These are phyloP conservation scores for Pithys albifrons DNA, from an alignment of 2,113 vertebrate genomes.

Conservation along the genomic window DNA sequence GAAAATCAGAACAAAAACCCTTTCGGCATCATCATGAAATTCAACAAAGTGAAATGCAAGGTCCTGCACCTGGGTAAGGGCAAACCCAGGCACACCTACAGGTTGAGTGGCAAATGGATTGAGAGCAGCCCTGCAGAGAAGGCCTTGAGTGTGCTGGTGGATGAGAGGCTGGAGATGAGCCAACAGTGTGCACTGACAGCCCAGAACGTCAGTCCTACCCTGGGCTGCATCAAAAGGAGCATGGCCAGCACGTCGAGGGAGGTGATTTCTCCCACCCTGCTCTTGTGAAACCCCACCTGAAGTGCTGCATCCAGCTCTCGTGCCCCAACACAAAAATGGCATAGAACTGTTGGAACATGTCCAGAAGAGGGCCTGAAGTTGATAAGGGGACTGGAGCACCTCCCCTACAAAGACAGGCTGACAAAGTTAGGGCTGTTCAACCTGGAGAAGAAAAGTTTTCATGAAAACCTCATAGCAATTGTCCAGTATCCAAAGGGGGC, in stretches of 20 bases:
- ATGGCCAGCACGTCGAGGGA: rapidly evolving
- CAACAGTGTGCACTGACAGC: rapidly evolving
- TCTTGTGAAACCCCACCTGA: neutral
- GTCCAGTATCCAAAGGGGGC: neutral
- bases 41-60: neutral
- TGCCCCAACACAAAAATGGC: rapidly evolving
- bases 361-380: neutral
- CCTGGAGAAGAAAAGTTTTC: neutral
- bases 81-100: neutral
- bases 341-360: neutral
- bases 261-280: neutral
- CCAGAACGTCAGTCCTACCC: rapidly evolving
- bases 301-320: neutral
- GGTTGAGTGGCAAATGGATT: neutral
- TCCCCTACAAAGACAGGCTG: neutral
- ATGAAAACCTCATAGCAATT: neutral
- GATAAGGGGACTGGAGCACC: neutral
- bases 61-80: neutral
- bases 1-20: no score
- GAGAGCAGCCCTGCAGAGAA: neutral
- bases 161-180: neutral
- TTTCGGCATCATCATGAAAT: no score
- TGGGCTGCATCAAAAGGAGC: neutral
- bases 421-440: neutral
- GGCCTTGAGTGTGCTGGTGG: neutral